Percentiles rank a stretch among this genome's conserved stretches.
These are phyloP conservation scores for Cherax quadricarinatus DNA, from an alignment of 1,140 invertebrate species.

Conservation along the genomic window DNA sequence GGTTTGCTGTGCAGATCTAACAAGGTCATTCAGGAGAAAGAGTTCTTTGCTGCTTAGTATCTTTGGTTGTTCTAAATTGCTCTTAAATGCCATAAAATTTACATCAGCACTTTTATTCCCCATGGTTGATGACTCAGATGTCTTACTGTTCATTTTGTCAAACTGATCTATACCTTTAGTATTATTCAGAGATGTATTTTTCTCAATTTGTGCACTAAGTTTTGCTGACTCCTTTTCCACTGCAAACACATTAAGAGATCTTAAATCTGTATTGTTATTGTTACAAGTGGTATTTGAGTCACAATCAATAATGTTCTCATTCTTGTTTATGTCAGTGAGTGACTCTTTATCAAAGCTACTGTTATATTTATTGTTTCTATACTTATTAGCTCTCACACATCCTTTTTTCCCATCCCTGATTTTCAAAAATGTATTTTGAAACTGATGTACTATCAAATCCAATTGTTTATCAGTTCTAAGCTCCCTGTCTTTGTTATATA, in stretches of 20 bases:
- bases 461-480: neutral
- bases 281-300: neutral
- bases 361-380: neutral
- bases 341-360: neutral
- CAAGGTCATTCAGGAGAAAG: neutral
- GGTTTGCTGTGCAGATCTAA: neutral
- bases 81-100: neutral
- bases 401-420: neutral
- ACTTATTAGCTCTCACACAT: too few relatives aligned
- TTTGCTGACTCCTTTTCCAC: neutral
- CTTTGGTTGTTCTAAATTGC: neutral
- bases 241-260: neutral
- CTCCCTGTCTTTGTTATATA: neutral
- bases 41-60: neutral
- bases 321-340: neutral
- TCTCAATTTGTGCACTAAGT: neutral
- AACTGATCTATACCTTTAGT: neutral
- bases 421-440: conserved; percentile 2
- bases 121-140: neutral
- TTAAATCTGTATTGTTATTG: neutral
- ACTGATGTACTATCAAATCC: neutral
- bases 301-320: neutral
- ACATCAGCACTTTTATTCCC: neutral
- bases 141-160: neutral
- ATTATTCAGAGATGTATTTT: neutral